Percentiles rank a stretch among this genome's conserved stretches.
Conservation (phyloP, 2,113 vertebrate genomes). For the Poecilia latipinna region DNA sequence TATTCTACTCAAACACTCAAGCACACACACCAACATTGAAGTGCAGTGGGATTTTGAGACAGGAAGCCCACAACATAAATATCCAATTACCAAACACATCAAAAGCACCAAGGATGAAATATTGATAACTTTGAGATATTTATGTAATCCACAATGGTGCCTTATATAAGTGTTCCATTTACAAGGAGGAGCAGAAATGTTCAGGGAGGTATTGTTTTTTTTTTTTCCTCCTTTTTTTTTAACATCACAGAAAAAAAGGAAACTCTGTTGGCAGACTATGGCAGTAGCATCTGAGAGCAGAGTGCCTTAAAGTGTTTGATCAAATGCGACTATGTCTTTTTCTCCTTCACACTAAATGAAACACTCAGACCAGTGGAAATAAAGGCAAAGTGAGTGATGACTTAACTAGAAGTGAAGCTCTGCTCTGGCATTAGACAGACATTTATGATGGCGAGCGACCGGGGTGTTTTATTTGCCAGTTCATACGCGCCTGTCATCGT, state of each 20-base stretch:
- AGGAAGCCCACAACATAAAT: constrained; percentile 76
- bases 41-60: constrained; percentile 41
- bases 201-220: constrained; percentile 65
- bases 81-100: constrained; percentile 81
- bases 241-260: constrained; percentile 40
- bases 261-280: constrained; percentile 42
- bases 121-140: constrained; percentile 80
- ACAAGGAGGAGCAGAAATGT: constrained; percentile 59
- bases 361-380: constrained; percentile 6
- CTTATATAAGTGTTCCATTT: constrained; percentile 80
- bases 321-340: constrained; percentile 15
- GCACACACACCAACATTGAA: constrained; percentile 31
- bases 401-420: constrained; percentile 4
- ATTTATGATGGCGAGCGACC: constrained; percentile 38
- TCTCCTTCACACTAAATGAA: neutral
- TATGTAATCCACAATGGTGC: constrained; percentile 79
- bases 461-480: constrained; percentile 54
- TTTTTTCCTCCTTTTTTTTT: constrained; percentile 15
- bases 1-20: neutral
- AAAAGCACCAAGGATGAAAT: constrained; percentile 79
- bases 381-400: constrained; percentile 18
- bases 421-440: constrained; percentile 35
- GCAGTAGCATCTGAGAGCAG: constrained; percentile 17
- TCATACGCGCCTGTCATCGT: constrained; percentile 46
- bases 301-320: constrained; percentile 21